Base-by-base conservation (phyloP, 1,140 invertebrate species). In the Dreissena polymorpha region DNA sequence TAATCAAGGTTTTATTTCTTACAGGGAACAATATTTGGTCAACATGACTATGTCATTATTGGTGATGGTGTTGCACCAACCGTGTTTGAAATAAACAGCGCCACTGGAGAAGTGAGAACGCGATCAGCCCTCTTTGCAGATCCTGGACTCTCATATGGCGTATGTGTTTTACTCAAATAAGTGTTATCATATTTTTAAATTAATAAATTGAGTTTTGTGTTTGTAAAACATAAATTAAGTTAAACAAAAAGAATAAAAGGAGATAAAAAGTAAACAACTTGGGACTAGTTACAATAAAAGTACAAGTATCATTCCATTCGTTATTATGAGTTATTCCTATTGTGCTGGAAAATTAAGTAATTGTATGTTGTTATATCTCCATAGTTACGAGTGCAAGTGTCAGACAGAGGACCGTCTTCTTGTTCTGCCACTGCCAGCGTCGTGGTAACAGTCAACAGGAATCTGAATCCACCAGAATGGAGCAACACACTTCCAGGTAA, bases 381-480 rank as follows among this genome's bases (percentile, higher is more conserved):
- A 39, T 64, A 80, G 77, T 51, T 82, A 21, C 21, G 60, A 23
- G 79, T 82, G 16, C 29, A 50, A 21, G 79, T 82, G 2, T 13
- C 49, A 27, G 79, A 82, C 21, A 27, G 64, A 0, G 79, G 79
- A 7, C 79, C 79, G 23, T 67, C 79, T 25, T 57, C 57, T 23
- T 82, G 79, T 57, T 29, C 70, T 14, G 39, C 29, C 39, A 82
- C 79, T 16, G 55, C 71, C n/a, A 27, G 50, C 8, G 16, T 82
- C 13, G 21, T 50, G 18, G 70, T 82, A 8, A 82, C 39, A 65
- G 79, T 82, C 8, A 67, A 74, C 70, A 65, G 79, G 49, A 82
- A 82, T 21, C 63, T 82, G 13, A 6, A 25, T 23, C 25, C 27
- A 10, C 79, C 79, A 23, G 71, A 0, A 3, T 82, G 79, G 79